Conservation (phyloP, 2,797 vertebrate species). For the Poecilia velifera region DNA sequence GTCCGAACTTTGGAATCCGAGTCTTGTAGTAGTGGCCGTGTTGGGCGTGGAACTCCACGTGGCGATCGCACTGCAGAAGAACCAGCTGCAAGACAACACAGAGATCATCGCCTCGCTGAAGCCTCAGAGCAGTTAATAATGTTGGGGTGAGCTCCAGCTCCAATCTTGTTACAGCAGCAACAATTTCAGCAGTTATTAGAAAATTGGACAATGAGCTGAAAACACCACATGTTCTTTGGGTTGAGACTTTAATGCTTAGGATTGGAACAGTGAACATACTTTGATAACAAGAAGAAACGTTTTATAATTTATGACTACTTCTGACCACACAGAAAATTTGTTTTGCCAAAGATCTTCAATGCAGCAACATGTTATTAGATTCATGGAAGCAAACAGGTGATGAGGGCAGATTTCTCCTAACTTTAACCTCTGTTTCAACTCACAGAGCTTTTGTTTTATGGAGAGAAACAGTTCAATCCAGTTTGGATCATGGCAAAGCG, state of each 20-base stretch:
- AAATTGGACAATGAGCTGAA: background rate
- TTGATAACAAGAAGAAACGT: too few relatives aligned
- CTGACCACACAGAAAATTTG: background rate
- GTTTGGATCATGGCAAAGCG: background rate
- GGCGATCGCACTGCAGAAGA: constrained; percentile 90
- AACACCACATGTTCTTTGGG: background rate
- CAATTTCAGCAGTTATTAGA: background rate
- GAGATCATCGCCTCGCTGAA: background rate
- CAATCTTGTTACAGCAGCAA: background rate
- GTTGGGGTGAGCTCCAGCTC: background rate
- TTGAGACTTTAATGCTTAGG: background rate
- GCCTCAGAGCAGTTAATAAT: too few relatives aligned
- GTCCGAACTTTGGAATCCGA: constrained; percentile 95
- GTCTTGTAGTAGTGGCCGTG: constrained; percentile 95
- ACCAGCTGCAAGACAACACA: constrained; percentile 84
- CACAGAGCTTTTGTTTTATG: background rate
- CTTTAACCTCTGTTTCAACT: background rate
- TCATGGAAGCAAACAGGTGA: background rate
- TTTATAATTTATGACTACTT: background rate
- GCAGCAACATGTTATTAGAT: background rate
- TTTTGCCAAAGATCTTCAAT: background rate
- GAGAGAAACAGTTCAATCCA: background rate
- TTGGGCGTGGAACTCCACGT: constrained; percentile 96
- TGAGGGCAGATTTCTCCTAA: background rate
- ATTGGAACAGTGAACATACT: background rate